phyloP scores from a whole-genome alignment of 2,888 invertebrate species.

The Tetragonisca angustula region DNA sequence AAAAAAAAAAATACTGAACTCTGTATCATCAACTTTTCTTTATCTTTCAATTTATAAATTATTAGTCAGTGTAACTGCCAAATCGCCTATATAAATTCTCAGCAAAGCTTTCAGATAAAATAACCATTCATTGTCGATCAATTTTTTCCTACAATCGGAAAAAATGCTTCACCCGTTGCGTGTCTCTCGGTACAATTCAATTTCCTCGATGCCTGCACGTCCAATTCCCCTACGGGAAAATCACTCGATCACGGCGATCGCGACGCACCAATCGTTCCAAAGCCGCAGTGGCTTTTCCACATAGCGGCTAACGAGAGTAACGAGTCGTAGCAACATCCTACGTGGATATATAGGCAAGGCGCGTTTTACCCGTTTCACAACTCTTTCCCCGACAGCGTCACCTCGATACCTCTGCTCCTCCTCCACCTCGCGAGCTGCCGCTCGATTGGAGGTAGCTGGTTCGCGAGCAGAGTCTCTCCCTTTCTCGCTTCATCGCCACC shows the following conservation, averaged over 20 bases:
- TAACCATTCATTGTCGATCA: too few relatives aligned
- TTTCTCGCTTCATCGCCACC: slow-evolving; percentile 32
- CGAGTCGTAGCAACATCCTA: slow-evolving; percentile 60
- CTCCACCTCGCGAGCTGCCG: slow-evolving; percentile 53
- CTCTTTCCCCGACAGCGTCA: slow-evolving; percentile 61
- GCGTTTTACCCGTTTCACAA: slow-evolving; percentile 67
- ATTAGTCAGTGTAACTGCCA: not conserved
- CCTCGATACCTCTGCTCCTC: slow-evolving; percentile 63
- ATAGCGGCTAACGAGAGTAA: slow-evolving; percentile 32
- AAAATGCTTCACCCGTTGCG: too few relatives aligned
- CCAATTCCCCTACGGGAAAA: not conserved
- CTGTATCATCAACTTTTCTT: not conserved
- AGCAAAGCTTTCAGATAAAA: too few relatives aligned
- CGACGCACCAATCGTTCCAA: not conserved
- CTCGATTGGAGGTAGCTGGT: slow-evolving; percentile 66
- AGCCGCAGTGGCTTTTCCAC: not conserved
- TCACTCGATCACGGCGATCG: slow-evolving; percentile 3
- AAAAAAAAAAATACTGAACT: not conserved
- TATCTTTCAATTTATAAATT: not conserved
- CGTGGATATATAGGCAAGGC: slow-evolving; percentile 54
- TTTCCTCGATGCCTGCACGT: not conserved
- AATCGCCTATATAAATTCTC: too few relatives aligned
- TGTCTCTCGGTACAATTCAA: too few relatives aligned
- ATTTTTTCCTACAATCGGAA: too few relatives aligned
- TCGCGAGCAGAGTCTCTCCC: slow-evolving; percentile 32